phyloP scores from a whole-genome alignment of 2,113 vertebrate genomes.

The Centropus bengalensis region DNA sequence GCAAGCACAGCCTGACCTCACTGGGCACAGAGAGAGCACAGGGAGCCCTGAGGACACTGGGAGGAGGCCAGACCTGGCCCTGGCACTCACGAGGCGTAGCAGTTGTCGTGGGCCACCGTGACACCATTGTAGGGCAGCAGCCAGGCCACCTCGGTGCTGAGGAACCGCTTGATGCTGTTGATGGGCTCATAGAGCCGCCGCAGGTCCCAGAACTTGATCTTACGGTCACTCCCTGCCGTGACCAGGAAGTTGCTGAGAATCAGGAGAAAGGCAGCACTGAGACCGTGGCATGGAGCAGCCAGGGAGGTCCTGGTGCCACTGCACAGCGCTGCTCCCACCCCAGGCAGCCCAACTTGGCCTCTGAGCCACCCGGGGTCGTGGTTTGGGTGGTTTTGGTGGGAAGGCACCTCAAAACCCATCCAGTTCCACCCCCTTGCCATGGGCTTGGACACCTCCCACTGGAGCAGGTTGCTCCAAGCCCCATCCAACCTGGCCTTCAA shows the following conservation, averaged over 20 bases:
- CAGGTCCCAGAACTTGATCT: conserved; percentile 93
- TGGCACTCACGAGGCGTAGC: conserved; percentile 83
- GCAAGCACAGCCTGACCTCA: background rate
- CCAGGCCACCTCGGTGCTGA: conserved; percentile 91
- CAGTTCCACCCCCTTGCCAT: too few relatives aligned
- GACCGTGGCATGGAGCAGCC: background rate
- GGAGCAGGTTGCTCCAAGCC: too few relatives aligned
- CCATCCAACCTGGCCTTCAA: too few relatives aligned
- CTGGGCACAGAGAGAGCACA: background rate
- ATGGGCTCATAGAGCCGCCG: conserved; percentile 82
- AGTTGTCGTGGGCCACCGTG: conserved; percentile 86
- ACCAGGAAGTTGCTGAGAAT: conserved; percentile 84
- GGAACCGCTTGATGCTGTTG: conserved; percentile 84
- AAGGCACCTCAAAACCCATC: too few relatives aligned
- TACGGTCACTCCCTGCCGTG: conserved; percentile 90
- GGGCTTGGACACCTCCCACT: too few relatives aligned
- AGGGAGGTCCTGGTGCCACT: background rate
- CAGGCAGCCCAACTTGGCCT: background rate
- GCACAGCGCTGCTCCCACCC: background rate
- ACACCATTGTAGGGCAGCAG: conserved; percentile 86
- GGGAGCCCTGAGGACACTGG: background rate
- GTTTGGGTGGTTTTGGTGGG: too few relatives aligned
- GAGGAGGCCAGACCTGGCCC: accelerated
- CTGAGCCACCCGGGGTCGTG: background rate
- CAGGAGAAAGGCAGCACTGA: conserved; percentile 26